Base-by-base conservation (phyloP, 2,113 vertebrate species). In the Cyprinodon tularosa region DNA sequence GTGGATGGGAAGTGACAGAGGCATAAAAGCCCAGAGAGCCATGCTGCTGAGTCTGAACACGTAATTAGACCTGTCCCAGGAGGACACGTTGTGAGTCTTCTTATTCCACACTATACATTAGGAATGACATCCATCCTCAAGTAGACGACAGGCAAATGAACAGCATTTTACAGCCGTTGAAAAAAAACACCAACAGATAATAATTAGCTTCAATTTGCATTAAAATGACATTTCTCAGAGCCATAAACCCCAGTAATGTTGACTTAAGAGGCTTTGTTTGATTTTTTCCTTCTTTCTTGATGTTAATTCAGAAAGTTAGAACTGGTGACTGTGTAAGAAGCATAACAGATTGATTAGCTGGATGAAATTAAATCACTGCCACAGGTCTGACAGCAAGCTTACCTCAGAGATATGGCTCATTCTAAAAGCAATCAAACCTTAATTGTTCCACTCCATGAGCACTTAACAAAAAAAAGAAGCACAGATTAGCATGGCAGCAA, bases 381-480 rank as follows among this genome's bases (percentile, higher is more conserved):
- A 93, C 81, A 82, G 91, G 89, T 90, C 91, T 90, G 88, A 91
- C 87, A 88, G 86, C 83, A 80, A 90, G 89, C 88, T 90, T 90
- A 88, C 87, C 86, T 91, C 87, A 85, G 91, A 92, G 90, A 93
- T 93, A 91, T 39, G 86, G 80, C 76, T 91, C 86, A 87, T 90
- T 92, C 76, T 92, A 84, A 93, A 94, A 93, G 89, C 91, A 94
- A 94, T 93, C 92, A 93, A 90, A 92, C 89, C 85, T 76, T 92
- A 94, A 93, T 93, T 93, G 92, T 93, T 94, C 90, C 91, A 93
- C 89, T 92, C 76, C 76, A 83, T 92, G 91, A 90, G 87, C 91
- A 91, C 83, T 78, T 82, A 91, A 90, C 86, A 84, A 85, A 82
- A 75, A 75, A 81, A 84, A 85, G 38, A 81, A 82, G 72, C 76